phyloP scores from a whole-genome alignment of 2,888 invertebrate genomes.

The Xanthia icteritia region DNA sequence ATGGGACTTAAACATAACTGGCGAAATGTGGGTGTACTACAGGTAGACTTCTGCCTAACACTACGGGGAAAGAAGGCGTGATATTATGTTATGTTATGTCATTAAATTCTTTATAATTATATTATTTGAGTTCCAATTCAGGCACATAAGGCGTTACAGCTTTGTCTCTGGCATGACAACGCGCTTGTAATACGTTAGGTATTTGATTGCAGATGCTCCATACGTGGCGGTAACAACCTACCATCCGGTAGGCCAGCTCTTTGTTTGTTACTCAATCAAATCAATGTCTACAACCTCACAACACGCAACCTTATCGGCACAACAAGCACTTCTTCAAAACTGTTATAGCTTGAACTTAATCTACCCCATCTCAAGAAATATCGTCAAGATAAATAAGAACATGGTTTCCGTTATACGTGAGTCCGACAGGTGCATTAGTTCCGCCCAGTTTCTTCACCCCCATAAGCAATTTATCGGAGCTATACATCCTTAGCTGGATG shows the following conservation, averaged over 20 bases:
- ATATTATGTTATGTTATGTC: background rate
- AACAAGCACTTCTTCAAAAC: constrained; percentile 21
- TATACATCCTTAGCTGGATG: constrained; percentile 29
- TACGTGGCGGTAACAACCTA: background rate
- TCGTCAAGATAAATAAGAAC: constrained; percentile 57
- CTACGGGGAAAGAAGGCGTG: no score
- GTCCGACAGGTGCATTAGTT: constrained; percentile 63
- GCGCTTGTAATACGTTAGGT: no score
- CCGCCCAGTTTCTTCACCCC: constrained; percentile 46
- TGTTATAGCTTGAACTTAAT: constrained; percentile 9
- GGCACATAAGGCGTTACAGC: background rate
- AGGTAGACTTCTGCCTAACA: no score
- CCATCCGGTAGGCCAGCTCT: no score
- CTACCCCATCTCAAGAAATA: constrained; percentile 32
- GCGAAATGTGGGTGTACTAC: no score
- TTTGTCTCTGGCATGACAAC: background rate
- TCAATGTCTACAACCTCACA: background rate
- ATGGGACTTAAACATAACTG: no score
- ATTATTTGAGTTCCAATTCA: background rate
- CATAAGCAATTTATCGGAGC: constrained; percentile 55
- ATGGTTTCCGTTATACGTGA: constrained; percentile 43
- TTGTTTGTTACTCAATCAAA: constrained; percentile 2
- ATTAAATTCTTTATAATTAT: background rate
- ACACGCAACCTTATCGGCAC: background rate
- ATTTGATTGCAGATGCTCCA: background rate